Evolutionary conservation across 2,113 vertebrate species (phyloP), one percentile per base, ranked within the genome.

Genomic region (Seriola rivoliana): DNA sequence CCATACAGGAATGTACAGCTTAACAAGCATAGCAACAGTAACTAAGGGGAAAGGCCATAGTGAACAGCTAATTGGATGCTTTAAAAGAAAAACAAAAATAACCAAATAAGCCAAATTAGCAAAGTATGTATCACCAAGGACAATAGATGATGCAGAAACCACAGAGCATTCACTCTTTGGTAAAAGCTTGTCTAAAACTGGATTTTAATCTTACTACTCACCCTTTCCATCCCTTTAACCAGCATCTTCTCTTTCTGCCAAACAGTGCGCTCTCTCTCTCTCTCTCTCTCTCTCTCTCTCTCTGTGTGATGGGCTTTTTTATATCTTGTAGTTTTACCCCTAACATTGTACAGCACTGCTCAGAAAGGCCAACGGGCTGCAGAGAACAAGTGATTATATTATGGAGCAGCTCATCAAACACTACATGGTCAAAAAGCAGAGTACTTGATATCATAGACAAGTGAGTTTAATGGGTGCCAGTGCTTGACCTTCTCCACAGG

Each of bases 391-490:
- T 88, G 90, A 90, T 92, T 91, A 89, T 89, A 90, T 85, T 78
- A 86, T 79, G 80, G 80, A 19, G 70, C 78, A 87, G 85, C 88
- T 89, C 89, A 90, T 93, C 88, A 89, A 93, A 81, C 88, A 83
- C 83, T 66, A 64, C 80, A 79, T 80, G 87, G 85, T 91, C 86
- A 87, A 73, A 90, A 87, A 83, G 87, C 80, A 88, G 88, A 83
- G 84, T 78, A 81, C 91, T 92, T 85, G 44, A 92, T 89, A 87
- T 82, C 78, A 69, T 84, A 89, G 85, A 90, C 85, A 87, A 92
- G 90, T 91, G 89, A 89, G 73, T 91, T 86, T 93, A 92, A 92
- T 92, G 89, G 93, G 78, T 62, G 87, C 88, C 91, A 75, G 84
- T 84, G 82, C 90, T 92, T 92, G 90, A 93, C 93, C 92, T 94